Evolutionary conservation across 2,888 invertebrate genomes (phyloP), one percentile per base, ranked within the genome.

Genomic region (Glyphotaelius pellucidus): DNA sequence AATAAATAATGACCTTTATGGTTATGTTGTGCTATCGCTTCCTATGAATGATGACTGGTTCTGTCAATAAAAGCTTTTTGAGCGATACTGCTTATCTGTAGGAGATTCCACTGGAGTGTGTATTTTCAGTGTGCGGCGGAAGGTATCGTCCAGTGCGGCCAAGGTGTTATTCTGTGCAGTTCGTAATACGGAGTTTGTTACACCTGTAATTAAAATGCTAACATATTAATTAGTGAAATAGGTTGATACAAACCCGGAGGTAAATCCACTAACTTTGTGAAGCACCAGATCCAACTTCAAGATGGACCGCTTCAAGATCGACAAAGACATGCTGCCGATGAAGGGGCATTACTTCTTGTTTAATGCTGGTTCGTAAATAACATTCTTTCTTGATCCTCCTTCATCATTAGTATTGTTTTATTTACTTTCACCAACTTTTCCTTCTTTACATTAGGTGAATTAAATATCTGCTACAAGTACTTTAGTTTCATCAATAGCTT

Each of bases 261-360:
- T 35, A 83, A 11, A 35, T 83, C 83, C 35, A 35, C 83, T 19
- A 83, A 35, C 11, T 32, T 38, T 9, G 83, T 83, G 83, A 83
- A 83, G 19, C 32, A 35, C 25, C 19, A 11, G 35, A 83, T 19
- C 25, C 83, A 25, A 32, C 35, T 35, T 83, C 83, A 94, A 91
- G 35, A 93, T 93, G 93, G 90, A 81, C 3, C 31, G 19, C 67
- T 92, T 92, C 31, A 52, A 42, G 30, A 94, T 98, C 67, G 97
- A 98, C 95, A 97, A 97, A 94, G 97, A 97, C 91, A 95, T 99
- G 91, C 94, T 98, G 94, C 98, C 98, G 19, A 97, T 99, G 94
- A 99, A 99, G 95, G 98, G 97, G 1, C 99, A 98, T 95, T 99
- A 97, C 95, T 98, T 99, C 95, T 96, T 98, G 90, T 98, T 97